Percentiles rank a stretch among this genome's conserved stretches.
Conservation (phyloP, 1,140 invertebrate species). For the Tetramorium alpestre region DNA sequence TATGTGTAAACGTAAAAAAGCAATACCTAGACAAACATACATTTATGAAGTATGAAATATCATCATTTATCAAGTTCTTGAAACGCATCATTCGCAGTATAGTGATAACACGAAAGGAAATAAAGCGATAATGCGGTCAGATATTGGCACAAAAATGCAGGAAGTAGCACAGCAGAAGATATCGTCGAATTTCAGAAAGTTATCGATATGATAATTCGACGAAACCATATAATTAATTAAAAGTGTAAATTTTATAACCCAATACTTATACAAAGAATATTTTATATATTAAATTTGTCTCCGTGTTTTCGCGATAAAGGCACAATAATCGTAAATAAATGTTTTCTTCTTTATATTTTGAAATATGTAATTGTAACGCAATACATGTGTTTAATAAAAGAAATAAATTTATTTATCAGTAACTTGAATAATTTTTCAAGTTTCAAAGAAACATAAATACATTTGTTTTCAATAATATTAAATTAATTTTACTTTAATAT, state of each 20-base stretch:
- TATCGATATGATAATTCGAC: not conserved
- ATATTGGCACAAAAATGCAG: conserved; percentile 7
- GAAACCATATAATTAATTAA: conserved; percentile 9
- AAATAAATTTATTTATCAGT: not conserved
- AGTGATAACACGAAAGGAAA: conserved; percentile 6
- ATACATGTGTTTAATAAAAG: not conserved
- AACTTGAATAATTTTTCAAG: not conserved
- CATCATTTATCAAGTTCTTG: conserved; percentile 13
- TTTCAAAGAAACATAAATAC: conserved; percentile 15
- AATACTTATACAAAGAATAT: not conserved
- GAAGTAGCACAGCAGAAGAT: conserved; percentile 1
- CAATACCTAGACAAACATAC: not conserved
- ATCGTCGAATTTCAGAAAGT: not conserved
- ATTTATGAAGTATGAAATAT: not conserved
- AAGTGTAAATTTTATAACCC: not conserved
- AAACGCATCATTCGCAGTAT: not conserved
- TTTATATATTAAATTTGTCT: not conserved
- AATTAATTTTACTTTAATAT: not conserved
- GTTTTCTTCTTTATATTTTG: not conserved
- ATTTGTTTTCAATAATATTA: not conserved
- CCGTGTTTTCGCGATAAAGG: not conserved
- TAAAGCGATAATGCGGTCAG: not conserved
- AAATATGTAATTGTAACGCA: not conserved
- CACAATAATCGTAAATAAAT: not conserved
- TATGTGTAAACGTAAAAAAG: not conserved